These are phyloP conservation scores for Onthophagus taurus DNA, from an alignment of 1,140 invertebrate genomes.

Conservation along the genomic window DNA sequence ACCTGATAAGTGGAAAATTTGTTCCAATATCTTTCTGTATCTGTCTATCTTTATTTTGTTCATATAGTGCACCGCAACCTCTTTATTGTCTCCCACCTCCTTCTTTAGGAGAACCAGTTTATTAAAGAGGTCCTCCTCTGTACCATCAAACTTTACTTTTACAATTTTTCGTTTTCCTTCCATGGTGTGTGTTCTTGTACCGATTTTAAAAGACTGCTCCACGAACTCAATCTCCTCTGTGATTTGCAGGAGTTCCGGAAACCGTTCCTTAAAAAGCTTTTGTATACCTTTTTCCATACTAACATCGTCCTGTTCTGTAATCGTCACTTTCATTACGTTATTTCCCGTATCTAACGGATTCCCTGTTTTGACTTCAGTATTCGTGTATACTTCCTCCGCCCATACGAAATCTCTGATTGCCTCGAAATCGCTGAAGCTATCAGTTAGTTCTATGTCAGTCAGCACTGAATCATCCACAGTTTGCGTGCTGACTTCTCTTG, in stretches of 20 bases:
- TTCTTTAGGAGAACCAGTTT: constrained; percentile 3
- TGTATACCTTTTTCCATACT: constrained; percentile 15
- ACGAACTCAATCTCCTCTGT: constrained; percentile 10
- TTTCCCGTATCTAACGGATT: constrained; percentile 13
- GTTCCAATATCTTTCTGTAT: not conserved
- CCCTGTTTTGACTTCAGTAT: constrained; percentile 13
- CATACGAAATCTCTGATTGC: not conserved
- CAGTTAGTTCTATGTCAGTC: no score
- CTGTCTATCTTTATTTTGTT: not conserved
- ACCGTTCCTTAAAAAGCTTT: constrained; percentile 13
- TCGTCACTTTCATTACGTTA: constrained; percentile 12
- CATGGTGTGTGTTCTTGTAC: not conserved
- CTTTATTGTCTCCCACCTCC: not conserved
- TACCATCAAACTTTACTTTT: constrained; percentile 4
- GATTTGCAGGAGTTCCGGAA: constrained; percentile 9
- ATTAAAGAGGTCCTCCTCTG: constrained; percentile 7
- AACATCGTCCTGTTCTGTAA: constrained; percentile 10
- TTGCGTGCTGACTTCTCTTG: no score
- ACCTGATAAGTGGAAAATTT: no score
- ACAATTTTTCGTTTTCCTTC: constrained; percentile 9
- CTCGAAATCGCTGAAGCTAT: not conserved
- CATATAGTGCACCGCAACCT: constrained; percentile 2
- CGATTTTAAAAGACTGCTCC: constrained; percentile 11
- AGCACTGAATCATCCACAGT: no score
- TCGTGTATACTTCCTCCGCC: constrained; percentile 2